Evolutionary conservation across 2,113 vertebrate species (phyloP), one percentile per base, ranked within the genome.

Genomic region (Alligator sinensis): DNA sequence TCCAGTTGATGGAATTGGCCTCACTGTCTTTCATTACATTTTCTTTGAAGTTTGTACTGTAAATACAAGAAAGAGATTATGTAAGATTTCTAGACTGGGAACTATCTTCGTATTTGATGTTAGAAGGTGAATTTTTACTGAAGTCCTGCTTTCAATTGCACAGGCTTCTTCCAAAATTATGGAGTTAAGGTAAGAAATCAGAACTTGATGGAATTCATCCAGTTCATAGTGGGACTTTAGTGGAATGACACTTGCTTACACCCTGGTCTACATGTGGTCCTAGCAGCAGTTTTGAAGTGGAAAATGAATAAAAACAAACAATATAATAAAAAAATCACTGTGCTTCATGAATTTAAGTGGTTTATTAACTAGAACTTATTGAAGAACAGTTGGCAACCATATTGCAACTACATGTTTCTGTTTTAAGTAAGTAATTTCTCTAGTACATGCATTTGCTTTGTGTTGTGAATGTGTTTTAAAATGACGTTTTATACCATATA

Each of bases 1-100:
- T 93, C 14, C 96, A 88, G 77, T 80, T 91, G 30, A 30, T 96
- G 91, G 84, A 97, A 95, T 80, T 91, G 80, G 57, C 86, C 91
- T 78, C 91, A 95, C 72, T 82, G 72, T 84, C 72, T 77, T 83
- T 88, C 28, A 62, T 30, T 82, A 88, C 84, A 91, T 90, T 76
- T 55, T 91, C 84, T 94, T 96, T 93, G 87, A 92, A 85, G 77
- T 88, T 94, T 85, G 74, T 63, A 60, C 79, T 70, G 79, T 79
- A 38, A 59, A 28, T 70, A 2, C 79, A 77, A 74, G 47, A 79
- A 83, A 82, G 63, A 70, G 62, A 25, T 63, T 66, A 54, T 84
- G 66, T 77, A 59, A 83, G 58, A 47, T 34, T 96, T 95, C 62
- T 72, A 86, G 80, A 90, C 27, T 78, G 83, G 86, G 19, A 85